Percentiles rank a stretch among this genome's conserved stretches.
Conservation (phyloP, 2,888 invertebrate genomes). For the Miltochrista miniata region DNA sequence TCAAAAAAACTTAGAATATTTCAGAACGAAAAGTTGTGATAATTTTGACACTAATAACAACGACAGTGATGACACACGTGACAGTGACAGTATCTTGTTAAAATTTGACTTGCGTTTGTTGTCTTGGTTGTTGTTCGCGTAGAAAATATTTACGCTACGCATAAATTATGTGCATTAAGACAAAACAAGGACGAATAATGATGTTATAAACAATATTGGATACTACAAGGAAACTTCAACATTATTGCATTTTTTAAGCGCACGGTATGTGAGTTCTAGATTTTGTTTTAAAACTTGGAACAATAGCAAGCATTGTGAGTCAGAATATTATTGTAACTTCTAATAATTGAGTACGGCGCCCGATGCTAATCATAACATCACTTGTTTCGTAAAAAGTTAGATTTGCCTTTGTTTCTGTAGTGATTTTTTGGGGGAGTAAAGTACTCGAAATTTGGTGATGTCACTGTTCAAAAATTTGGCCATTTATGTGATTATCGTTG, state of each 20-base stretch:
- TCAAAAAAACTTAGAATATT: too few species aligned
- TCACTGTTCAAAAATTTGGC: constrained; percentile 28
- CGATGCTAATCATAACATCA: neutral
- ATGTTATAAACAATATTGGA: neutral
- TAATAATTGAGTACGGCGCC: neutral
- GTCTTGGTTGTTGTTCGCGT: too few species aligned
- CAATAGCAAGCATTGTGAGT: constrained; percentile 12
- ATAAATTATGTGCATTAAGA: neutral
- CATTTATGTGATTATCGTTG: constrained; percentile 3
- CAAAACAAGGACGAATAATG: neutral
- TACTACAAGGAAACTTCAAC: neutral
- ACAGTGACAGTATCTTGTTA: too few species aligned
- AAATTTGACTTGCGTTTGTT: too few species aligned
- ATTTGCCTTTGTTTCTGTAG: neutral
- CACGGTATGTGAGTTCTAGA: constrained; percentile 17
- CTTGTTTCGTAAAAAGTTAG: neutral
- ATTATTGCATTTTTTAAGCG: neutral
- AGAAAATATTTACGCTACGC: too few species aligned
- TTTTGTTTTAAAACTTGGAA: constrained; percentile 14
- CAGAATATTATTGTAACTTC: constrained; percentile 7
- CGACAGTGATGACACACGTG: too few species aligned
- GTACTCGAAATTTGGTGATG: constrained; percentile 22
- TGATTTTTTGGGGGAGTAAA: neutral
- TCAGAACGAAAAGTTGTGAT: too few species aligned
- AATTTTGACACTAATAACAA: too few species aligned